phyloP scores from a whole-genome alignment of 1,140 invertebrate species.

The Argopecten irradians region DNA sequence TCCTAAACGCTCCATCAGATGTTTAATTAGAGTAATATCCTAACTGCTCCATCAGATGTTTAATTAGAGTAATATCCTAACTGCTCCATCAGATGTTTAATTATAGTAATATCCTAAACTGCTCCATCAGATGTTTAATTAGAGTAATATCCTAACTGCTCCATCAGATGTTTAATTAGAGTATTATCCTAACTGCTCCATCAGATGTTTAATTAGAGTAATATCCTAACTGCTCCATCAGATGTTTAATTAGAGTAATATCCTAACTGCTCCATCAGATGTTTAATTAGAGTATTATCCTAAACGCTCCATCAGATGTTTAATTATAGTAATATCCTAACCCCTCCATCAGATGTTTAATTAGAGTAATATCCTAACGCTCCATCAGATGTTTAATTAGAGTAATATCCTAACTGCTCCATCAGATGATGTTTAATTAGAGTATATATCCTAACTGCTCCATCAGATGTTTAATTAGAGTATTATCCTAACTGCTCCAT shows the following conservation, averaged over 20 bases:
- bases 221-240: neutral
- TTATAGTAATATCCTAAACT: neutral
- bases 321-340: neutral
- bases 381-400: neutral
- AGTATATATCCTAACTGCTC: neutral
- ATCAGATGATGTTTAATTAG: too few relatives aligned
- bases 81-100: neutral
- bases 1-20: neutral
- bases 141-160: neutral
- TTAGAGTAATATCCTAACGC: neutral
- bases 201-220: neutral
- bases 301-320: neutral
- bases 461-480: neutral
- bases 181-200: neutral
- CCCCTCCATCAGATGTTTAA: neutral
- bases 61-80: neutral
- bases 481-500: neutral
- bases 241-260: neutral
- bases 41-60: neutral
- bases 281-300: neutral
- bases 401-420: neutral
- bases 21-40: neutral
- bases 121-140: neutral
- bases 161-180: neutral
- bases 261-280: neutral